Evolutionary conservation across 2,797 vertebrate genomes (phyloP), one percentile per base, ranked within the genome.

Genomic region (Pyrocephalus nanus): DNA sequence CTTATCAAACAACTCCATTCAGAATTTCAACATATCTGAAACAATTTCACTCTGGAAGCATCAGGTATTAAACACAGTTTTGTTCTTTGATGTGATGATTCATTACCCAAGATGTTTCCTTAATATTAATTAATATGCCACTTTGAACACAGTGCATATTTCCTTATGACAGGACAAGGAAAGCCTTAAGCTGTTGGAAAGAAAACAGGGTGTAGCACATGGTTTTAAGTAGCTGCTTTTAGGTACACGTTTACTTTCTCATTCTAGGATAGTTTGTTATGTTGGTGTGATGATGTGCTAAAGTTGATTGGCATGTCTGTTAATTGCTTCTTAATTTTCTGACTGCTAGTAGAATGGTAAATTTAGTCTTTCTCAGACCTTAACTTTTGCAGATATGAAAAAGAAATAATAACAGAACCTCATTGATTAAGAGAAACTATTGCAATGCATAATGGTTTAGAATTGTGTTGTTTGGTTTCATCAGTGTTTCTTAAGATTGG

Each of bases 71-170:
- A 78, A 81, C 23, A 29, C 14, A 25, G 15, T 45, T 30, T 89
- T 92, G 22, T 12, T 87, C 42, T 92, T 95, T 74, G 65, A 90
- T 74, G 45, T 69, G 34, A 43, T 80, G 42, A 87, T 86, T 95
- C 48, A 50, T 91, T 53, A 54, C 27, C 4, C 21, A 74, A 67
- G 57, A 65, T 23, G 7, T 36, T 86, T 77, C 15, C 25, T 80
- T 79, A 48, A 67, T 55, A 70, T 92, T 79, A 76, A 86, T 13
- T 60, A 51, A 29, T 74, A 65, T 6, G 45, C 15, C 19, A n/a
- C 82, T 85, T 87, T 88, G 72, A 85, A 80, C 45, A 16, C n/a
- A 43, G 1, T 36, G 6, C 22, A 1, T 76, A 20, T 65, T 87
- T 75, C 26, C 15, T 79, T 85, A 38, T 29, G n/a, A 53, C 11